phyloP scores from a whole-genome alignment of 2,113 vertebrate genomes.

The Dascyllus trimaculatus region DNA sequence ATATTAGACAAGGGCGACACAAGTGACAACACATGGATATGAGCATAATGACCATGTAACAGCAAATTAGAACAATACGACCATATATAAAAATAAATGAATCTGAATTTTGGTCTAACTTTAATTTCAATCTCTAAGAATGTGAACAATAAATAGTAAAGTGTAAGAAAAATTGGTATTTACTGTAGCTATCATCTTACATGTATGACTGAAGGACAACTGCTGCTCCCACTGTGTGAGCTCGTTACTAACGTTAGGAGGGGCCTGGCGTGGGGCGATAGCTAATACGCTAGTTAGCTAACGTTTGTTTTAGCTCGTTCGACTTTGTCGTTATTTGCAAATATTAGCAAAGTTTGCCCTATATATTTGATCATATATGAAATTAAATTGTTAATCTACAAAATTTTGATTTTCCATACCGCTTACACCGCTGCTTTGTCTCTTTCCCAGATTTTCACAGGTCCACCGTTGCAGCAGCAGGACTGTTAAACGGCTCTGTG shows the following conservation, averaged over 20 bases:
- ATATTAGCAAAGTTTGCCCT: too few species aligned
- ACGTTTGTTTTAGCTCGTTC: too few species aligned
- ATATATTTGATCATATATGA: too few species aligned
- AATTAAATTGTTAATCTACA: accelerated
- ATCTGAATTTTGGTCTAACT: too few species aligned
- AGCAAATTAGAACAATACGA: too few species aligned
- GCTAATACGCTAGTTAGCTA: slow-evolving; percentile 26
- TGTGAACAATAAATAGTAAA: too few species aligned
- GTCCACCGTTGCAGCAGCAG: not conserved
- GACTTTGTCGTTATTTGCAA: too few species aligned
- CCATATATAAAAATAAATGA: too few species aligned
- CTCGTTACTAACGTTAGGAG: not conserved
- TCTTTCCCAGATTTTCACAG: not conserved
- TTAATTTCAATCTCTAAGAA: too few species aligned
- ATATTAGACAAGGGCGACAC: too few species aligned
- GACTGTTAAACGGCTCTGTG: not conserved
- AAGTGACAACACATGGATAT: too few species aligned
- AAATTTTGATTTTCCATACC: not conserved
- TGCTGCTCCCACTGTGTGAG: not conserved
- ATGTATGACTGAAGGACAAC: not conserved
- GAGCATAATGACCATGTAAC: too few species aligned
- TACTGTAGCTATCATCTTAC: not conserved
- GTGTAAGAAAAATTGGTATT: not conserved
- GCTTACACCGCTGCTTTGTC: not conserved
- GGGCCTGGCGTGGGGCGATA: not conserved